These are phyloP conservation scores for Cheilosia vulpina DNA, from an alignment of 2,888 invertebrate species.

Conservation along the genomic window DNA sequence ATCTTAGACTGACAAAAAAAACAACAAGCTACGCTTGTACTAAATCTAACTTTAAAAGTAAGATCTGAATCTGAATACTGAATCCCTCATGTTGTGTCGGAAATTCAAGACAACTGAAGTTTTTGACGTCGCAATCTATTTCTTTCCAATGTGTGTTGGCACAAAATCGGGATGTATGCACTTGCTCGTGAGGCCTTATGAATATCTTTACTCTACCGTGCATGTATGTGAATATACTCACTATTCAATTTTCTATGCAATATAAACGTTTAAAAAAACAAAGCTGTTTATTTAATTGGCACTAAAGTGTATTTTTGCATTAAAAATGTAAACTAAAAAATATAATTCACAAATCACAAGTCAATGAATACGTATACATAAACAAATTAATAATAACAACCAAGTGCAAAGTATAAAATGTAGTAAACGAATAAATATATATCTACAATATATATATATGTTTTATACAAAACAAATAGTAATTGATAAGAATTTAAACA, in stretches of 20 bases:
- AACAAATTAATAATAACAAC: conserved; percentile 25
- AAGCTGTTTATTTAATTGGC: conserved; percentile 5
- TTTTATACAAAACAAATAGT: conserved; percentile 57
- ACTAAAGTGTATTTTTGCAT: conserved; percentile 7
- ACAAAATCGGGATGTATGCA: too few relatives aligned
- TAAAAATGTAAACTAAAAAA: conserved; percentile 23
- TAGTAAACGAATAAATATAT: conserved; percentile 39
- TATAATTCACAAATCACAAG: conserved; percentile 27
- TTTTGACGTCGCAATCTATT: too few relatives aligned
- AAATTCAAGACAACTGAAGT: too few relatives aligned
- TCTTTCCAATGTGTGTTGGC: too few relatives aligned
- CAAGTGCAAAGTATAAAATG: conserved; percentile 62
- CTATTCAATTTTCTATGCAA: conserved; percentile 5
- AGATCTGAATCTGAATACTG: too few relatives aligned
- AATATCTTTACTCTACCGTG: too few relatives aligned
- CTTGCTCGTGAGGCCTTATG: too few relatives aligned
- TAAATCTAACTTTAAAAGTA: too few relatives aligned
- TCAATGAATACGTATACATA: conserved; percentile 21
- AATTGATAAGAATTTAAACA: conserved; percentile 32
- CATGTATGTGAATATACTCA: neutral
- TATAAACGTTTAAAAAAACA: conserved; percentile 17
- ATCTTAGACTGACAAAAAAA: too few relatives aligned
- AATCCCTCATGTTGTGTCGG: too few relatives aligned
- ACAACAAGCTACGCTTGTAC: too few relatives aligned
- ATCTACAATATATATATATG: conserved; percentile 19